Evolutionary conservation across 2,888 invertebrate genomes (phyloP), one percentile per base, ranked within the genome.

Genomic region (Cyaniris semiargus): DNA sequence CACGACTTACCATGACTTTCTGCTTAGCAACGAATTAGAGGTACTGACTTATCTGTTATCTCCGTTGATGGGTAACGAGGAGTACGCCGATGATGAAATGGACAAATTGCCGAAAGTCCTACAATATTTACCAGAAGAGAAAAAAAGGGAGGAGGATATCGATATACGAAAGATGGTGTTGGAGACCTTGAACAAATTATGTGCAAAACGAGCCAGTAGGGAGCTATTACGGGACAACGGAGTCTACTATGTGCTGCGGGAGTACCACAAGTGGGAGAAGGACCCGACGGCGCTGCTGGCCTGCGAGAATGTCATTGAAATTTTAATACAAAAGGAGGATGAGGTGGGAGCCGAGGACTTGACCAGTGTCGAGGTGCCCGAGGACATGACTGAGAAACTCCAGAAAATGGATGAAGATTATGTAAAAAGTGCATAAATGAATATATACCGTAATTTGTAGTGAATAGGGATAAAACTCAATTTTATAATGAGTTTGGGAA

Each of bases 31-130:
- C 1, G 89, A 93, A 31, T 79, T 98, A 21, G 97, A 97, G 84
- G 90, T 98, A 80, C 90, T 98, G 48, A 96, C 97, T 0, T 94
- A 96, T 77, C 90, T 99, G 34, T 89, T 99, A 66, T 93, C 96
- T 76, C 98, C 99, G 0, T 89, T 99, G 76, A 97, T 98, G 86
- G 99, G 98, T 0, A 95, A 96, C 4, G 98, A 98, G 85, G 97
- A 97, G 83, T 98, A 97, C 84, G 95, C 96, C 66, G 98, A 98
- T 48, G 98, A 98, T 70, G 98, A 98, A 85, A 98, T 96, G 92
- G 98, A 98, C 48, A 95, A 94, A 80, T 91, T 99, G 79, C 99
- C 99, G 0, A 92, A 96, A 74, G 96, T 98, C 27, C 92, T 99
- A 77, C 99, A 97, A 82, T 94, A 94, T 81, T 82, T 94, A 76